These are phyloP conservation scores for Neomorphus geoffroyi DNA, from an alignment of 2,797 vertebrate genomes.

Conservation along the genomic window DNA sequence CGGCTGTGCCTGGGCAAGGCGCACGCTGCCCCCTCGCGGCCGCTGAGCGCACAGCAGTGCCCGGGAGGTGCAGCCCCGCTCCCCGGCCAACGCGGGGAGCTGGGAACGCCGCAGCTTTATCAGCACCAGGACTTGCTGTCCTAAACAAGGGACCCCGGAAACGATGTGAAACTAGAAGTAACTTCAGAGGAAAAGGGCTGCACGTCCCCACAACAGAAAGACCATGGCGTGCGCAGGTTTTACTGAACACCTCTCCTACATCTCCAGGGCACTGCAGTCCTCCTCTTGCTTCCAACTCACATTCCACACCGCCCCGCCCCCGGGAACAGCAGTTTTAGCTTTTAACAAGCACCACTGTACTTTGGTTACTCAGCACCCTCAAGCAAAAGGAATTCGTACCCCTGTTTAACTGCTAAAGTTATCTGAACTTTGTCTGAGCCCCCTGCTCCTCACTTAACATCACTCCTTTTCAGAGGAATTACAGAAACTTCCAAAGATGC, in stretches of 20 bases:
- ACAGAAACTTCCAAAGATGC: not conserved
- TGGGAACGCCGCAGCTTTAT: not conserved
- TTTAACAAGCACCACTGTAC: rapidly evolving
- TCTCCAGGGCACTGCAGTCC: rapidly evolving
- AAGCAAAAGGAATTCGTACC: not conserved
- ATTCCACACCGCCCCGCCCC: not conserved
- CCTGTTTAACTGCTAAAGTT: not conserved
- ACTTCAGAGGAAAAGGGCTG: rapidly evolving
- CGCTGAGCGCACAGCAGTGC: rapidly evolving
- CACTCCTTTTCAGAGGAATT: not conserved
- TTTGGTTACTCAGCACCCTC: not conserved
- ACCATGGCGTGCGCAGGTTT: rapidly evolving
- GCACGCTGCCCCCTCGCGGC: not conserved
- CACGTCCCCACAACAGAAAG: rapidly evolving
- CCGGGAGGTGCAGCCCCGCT: rapidly evolving
- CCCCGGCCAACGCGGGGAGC: too few relatives aligned
- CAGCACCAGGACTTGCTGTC: rapidly evolving
- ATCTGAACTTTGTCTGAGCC: not conserved
- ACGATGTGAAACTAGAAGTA: rapidly evolving
- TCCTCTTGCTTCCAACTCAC: not conserved
- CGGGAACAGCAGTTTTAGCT: not conserved
- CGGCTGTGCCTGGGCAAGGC: too few relatives aligned
- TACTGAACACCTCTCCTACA: rapidly evolving
- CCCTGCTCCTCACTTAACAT: not conserved
- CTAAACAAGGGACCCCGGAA: not conserved